Base-by-base conservation (phyloP, 2,113 vertebrate species). In the Condylura cristata region DNA sequence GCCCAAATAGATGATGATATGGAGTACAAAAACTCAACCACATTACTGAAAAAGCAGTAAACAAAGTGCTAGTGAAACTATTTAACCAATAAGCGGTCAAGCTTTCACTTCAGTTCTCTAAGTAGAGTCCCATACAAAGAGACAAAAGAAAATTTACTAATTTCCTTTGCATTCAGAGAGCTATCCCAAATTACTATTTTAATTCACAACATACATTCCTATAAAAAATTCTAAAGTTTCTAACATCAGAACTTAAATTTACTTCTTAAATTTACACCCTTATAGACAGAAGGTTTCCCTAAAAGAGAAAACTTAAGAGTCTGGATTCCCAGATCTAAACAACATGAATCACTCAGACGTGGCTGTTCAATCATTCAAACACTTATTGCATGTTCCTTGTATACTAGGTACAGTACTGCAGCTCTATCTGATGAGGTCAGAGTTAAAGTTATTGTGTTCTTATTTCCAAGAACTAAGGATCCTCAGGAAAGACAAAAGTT, bases 231-330 rank as follows among this genome's bases (percentile, higher is more conserved):
- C 20, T 71, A 39, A 92, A 58, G 56, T 72, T 89, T 79, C 53
- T 84, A 32, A 72, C 32, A 92, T 76, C 48, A 88, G 30, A 76
- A 88, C 51, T 71, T 91, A 37, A 18, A 95, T 46, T 56, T 84
- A 3, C 34, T 82, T 70, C 2, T 70, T 44, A 82, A 92, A 85
- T 48, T n/a, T n/a, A n/a, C n/a, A 78, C 8, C 11, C n/a, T 72
- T 84, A 83, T 48, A 5, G 9, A 63, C 7, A 85, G 37, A 32
- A 26, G 24, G 39, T 56, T 92, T 85, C n/a, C 39, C 32, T 66
- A n/a, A 92, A 84, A 90, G 6, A 56, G 20, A 80, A 92, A 58
- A 89, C 79, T 72, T n/a, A 74, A 95, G 89, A 76, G 56, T 66
- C 6, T 22, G 58, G 39, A 90, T 81, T 86, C 39, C 89, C n/a